A percentile compares a stretch with the other conserved stretches of the same genome.
phyloP scores from a whole-genome alignment of 1,140 invertebrate species.

The Macrobrachium nipponense region DNA sequence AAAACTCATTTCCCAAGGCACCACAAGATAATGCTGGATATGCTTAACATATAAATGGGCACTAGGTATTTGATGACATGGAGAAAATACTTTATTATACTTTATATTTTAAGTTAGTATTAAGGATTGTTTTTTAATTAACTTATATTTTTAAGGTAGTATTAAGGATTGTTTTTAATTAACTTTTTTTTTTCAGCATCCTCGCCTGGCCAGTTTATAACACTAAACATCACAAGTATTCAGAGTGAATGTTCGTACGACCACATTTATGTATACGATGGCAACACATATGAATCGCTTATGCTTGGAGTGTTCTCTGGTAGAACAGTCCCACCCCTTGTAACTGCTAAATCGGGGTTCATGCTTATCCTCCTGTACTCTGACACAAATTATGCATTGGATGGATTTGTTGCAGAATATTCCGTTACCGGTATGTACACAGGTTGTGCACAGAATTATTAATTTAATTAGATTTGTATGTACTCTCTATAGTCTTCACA shows the following conservation, averaged over 20 bases:
- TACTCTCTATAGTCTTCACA: too few species aligned
- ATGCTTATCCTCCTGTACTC: conserved; percentile 95
- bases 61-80: too few species aligned
- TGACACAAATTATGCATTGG: conserved; percentile 93
- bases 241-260: conserved; percentile 97
- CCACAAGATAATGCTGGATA: too few species aligned
- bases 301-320: conserved; percentile 93
- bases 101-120: too few species aligned
- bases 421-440: conserved; percentile 78
- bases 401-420: conserved; percentile 91
- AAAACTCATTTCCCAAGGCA: too few species aligned
- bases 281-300: conserved; percentile 89
- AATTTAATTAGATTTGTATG: neutral
- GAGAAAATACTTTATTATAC: neutral
- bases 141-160: too few species aligned
- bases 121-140: too few species aligned
- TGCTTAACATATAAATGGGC: too few species aligned
- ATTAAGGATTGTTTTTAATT: neutral
- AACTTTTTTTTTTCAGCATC: conserved; percentile 38
- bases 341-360: conserved; percentile 88
- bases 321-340: conserved; percentile 87
- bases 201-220: conserved; percentile 85
- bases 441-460: neutral
- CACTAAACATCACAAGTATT: conserved; percentile 85
- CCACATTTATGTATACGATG: conserved; percentile 96